phyloP scores from a whole-genome alignment of 2,797 vertebrate species.

The Eremophila alpestris region DNA sequence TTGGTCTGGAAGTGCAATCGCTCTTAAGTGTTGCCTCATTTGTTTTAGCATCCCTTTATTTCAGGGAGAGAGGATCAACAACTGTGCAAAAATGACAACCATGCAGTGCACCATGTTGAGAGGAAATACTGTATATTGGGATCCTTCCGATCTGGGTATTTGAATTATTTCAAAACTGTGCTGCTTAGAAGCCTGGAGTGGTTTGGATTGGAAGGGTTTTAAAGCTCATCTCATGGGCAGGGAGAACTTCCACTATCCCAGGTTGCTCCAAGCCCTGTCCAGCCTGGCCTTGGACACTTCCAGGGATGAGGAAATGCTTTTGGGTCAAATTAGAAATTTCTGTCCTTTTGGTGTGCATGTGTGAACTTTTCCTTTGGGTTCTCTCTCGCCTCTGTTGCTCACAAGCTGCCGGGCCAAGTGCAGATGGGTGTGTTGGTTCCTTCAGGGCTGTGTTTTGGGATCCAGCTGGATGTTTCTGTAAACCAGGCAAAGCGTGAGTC shows the following conservation, averaged over 20 bases:
- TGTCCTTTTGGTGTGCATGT: neutral
- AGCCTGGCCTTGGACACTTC: neutral
- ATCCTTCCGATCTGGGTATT: neutral
- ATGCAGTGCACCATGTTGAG: neutral
- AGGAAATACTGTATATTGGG: neutral
- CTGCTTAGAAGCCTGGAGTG: neutral
- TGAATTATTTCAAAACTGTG: neutral
- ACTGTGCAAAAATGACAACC: neutral
- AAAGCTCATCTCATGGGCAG: neutral
- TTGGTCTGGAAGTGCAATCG: neutral
- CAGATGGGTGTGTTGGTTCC: neutral
- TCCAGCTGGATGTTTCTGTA: neutral
- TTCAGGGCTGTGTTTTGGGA: neutral
- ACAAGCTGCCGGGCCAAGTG: slow-evolving; percentile 8
- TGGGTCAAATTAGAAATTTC: neutral
- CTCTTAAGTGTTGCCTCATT: slow-evolving; percentile 29
- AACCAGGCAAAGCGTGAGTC: neutral
- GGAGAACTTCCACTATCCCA: neutral
- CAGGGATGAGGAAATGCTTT: neutral
- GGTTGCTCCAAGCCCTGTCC: neutral
- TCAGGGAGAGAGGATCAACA: neutral
- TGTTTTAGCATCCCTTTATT: neutral
- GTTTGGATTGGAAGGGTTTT: neutral
- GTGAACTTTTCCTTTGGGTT: slow-evolving; percentile 10
- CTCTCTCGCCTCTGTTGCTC: neutral